Evolutionary conservation across 2,888 invertebrate genomes (phyloP).

Genomic region (Dynastes grantii): DNA sequence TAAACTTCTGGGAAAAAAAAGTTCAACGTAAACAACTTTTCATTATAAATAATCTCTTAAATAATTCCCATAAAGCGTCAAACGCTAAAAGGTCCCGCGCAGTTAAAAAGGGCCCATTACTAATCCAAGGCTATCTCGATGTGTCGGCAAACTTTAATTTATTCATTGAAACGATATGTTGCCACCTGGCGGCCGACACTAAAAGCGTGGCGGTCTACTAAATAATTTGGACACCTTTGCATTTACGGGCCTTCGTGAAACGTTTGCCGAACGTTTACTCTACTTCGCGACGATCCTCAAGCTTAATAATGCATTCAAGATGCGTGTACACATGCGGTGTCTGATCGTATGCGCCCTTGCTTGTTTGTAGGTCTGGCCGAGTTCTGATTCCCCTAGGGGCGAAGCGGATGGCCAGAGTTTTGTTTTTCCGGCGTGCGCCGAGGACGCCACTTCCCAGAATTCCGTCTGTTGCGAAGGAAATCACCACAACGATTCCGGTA

Average conservation of each 20-base stretch:
- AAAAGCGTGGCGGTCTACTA: constrained; percentile 37
- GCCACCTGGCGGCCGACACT: constrained; percentile 33
- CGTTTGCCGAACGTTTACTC: constrained; percentile 12
- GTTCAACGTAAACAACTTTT: not conserved
- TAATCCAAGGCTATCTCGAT: constrained; percentile 1
- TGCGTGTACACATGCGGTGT: not conserved
- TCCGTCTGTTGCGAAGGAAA: constrained; percentile 70
- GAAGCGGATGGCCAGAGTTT: constrained; percentile 81
- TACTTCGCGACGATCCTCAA: not conserved
- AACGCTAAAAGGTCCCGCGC: not conserved
- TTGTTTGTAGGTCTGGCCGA: constrained; percentile 78
- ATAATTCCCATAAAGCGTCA: not conserved
- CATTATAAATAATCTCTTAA: not conserved
- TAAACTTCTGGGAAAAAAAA: too few relatives aligned
- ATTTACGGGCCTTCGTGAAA: constrained; percentile 11
- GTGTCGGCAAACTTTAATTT: constrained; percentile 32
- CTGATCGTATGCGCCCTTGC: not conserved
- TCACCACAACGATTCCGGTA: constrained; percentile 79
- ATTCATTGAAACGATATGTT: constrained; percentile 42
- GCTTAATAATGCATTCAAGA: constrained; percentile 36
- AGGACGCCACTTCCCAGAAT: constrained; percentile 66
- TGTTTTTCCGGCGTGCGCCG: constrained; percentile 74
- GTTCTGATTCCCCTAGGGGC: constrained; percentile 80
- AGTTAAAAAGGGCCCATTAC: not conserved
- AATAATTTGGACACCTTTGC: constrained; percentile 40